Evolutionary conservation across 2,113 vertebrate species (phyloP), one percentile per base, ranked within the genome.

Genomic region (Larimichthys polyactis): DNA sequence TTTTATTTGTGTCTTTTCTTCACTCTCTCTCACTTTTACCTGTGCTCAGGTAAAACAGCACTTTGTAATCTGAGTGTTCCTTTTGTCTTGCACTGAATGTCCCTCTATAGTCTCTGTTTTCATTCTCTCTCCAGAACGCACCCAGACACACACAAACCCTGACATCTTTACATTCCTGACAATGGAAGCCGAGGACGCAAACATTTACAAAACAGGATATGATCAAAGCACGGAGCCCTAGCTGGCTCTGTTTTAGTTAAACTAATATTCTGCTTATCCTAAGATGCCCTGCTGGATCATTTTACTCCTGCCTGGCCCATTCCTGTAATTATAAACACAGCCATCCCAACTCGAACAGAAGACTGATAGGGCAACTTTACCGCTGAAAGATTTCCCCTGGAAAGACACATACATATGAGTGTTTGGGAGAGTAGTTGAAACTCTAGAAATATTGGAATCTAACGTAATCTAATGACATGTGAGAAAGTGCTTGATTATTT

Each of bases 181-280:
- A 82, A 71, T 65, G 15, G 51, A 78, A 65, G 64, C 20, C 32
- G 36, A 48, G 16, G 10, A n/a, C 44, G 54, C 51, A 69, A 69
- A 57, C 32, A 62, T 79, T 74, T 14, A 69, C 77, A 75, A 85
- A 82, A 71, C n/a, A 73, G 68, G 22, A 77, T 55, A 48, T 57
- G 20, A 78, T 69, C 40, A 51, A 48, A 71, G 71, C 8, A 6
- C 32, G 51, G 52, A 36, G 17, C 14, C 63, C 64, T 29, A 2
- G 32, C 11, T 81, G 44, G 46, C 24, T 74, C 70, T 57, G 22
- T 78, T 71, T 75, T 63, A 69, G 57, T 59, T 78, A 11, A 68
- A 85, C 32, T 46, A 67, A 71, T 71, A 80, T 66, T 65, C 20
- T 79, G 49, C 59, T 81, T 73, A 65, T 81, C 78, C 57, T 40